Percentiles rank a stretch among this genome's conserved stretches.
phyloP scores from a whole-genome alignment of 1,140 invertebrate genomes.

The Drosophila serrata region DNA sequence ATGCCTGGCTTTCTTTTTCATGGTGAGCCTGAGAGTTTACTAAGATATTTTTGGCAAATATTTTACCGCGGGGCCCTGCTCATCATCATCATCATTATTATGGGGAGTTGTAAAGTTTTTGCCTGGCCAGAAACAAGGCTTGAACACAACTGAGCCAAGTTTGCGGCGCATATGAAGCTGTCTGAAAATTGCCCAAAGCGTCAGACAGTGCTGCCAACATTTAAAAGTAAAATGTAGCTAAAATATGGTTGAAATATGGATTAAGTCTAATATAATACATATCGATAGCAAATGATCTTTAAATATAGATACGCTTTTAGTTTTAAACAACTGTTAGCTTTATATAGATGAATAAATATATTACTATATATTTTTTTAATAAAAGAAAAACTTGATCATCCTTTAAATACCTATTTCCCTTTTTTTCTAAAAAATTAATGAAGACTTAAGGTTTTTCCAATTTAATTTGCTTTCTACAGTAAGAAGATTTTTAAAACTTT shows the following conservation, averaged over 20 bases:
- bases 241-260: background rate
- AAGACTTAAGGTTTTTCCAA: background rate
- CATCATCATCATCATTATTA: constrained; percentile 11
- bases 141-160: constrained; percentile 40
- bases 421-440: background rate
- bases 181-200: constrained; percentile 8
- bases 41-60: constrained; percentile 46
- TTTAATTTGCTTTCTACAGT: too few relatives aligned
- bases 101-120: constrained; percentile 30
- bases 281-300: too few relatives aligned
- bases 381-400: too few relatives aligned
- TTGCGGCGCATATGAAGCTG: constrained; percentile 25
- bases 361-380: background rate
- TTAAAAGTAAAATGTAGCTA: background rate
- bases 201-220: background rate
- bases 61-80: constrained; percentile 19
- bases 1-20: background rate
- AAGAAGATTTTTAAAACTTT: too few relatives aligned
- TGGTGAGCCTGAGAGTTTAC: constrained; percentile 7
- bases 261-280: too few relatives aligned
- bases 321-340: too few relatives aligned
- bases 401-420: rapidly evolving
- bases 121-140: constrained; percentile 42
- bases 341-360: background rate
- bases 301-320: too few relatives aligned